phyloP scores from a whole-genome alignment of 2,113 vertebrate species.

The Eulacestoma nigropectus region DNA sequence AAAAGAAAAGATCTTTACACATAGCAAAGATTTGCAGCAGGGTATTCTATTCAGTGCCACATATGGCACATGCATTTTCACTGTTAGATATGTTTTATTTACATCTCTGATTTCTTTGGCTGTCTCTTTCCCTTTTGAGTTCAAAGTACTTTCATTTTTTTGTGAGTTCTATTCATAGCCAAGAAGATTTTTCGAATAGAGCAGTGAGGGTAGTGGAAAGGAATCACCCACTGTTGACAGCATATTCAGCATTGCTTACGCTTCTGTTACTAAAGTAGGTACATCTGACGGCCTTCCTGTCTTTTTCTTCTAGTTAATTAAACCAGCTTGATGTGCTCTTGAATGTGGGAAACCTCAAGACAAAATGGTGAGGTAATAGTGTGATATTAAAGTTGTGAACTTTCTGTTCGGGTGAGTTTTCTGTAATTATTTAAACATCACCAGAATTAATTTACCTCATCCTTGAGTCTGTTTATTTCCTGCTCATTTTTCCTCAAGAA shows the following conservation, averaged over 20 bases:
- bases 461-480: background rate
- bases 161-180: background rate
- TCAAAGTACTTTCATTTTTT: background rate
- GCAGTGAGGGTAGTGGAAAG: background rate
- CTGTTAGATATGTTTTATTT: background rate
- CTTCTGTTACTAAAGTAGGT: background rate
- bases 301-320: background rate
- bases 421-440: rapidly evolving
- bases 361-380: background rate
- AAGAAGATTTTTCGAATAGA: background rate
- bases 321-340: background rate
- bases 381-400: background rate
- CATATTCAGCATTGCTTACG: background rate
- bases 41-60: background rate
- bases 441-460: background rate
- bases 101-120: background rate
- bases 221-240: background rate
- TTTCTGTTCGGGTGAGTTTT: background rate
- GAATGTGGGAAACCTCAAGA: background rate
- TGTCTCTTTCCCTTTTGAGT: background rate
- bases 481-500: background rate
- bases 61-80: background rate
- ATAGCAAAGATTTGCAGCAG: background rate
- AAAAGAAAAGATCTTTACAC: background rate
- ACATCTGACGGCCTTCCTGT: background rate